Conservation (phyloP, 2,113 vertebrate species). For the Carassius carassius region DNA sequence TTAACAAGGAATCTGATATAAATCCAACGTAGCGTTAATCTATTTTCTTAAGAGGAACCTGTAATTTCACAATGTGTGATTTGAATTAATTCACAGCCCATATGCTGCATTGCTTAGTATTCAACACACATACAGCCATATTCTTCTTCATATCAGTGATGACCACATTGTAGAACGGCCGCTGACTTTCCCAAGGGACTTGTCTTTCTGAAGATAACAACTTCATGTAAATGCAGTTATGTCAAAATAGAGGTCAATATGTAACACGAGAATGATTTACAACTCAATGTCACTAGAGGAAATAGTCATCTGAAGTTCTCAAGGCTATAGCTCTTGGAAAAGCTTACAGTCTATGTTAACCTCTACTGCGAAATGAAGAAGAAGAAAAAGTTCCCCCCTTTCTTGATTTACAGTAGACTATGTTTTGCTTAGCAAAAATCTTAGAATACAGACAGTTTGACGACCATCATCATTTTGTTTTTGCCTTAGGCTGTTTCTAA, state of each 20-base stretch:
- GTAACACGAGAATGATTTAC: slow-evolving; percentile 35
- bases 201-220: slow-evolving; percentile 28
- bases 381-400: no score
- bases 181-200: slow-evolving; percentile 20
- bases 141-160: slow-evolving; percentile 32
- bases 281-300: slow-evolving; percentile 10
- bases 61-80: neutral
- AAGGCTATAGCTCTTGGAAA: neutral
- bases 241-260: slow-evolving; percentile 42
- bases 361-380: neutral
- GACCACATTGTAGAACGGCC: slow-evolving; percentile 29
- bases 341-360: neutral
- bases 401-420: neutral
- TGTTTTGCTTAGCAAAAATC: neutral
- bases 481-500: slow-evolving; percentile 25
- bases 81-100: neutral
- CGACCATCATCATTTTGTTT: slow-evolving; percentile 17
- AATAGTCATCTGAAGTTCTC: slow-evolving; percentile 10
- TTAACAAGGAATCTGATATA: neutral
- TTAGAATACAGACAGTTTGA: neutral
- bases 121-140: slow-evolving; percentile 15
- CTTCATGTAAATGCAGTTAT: slow-evolving; percentile 33
- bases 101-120: slow-evolving; percentile 7
- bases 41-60: neutral
- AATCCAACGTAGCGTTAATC: neutral